These are phyloP conservation scores for Noctua comes DNA, from an alignment of 2,888 invertebrate genomes.

Conservation along the genomic window DNA sequence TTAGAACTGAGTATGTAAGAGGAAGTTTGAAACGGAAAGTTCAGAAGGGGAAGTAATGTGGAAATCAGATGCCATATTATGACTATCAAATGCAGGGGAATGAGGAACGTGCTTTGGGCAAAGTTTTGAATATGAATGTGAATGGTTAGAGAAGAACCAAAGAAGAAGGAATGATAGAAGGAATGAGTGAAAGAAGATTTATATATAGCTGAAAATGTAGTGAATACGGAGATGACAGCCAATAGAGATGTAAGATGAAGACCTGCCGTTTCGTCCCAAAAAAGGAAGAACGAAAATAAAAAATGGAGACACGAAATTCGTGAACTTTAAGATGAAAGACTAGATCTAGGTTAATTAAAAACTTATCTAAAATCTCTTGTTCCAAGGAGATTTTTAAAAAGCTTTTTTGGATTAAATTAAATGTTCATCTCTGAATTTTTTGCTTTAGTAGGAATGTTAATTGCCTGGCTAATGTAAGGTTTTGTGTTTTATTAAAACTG, in stretches of 20 bases:
- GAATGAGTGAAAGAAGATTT: not conserved
- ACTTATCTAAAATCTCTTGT: slow-evolving; percentile 34
- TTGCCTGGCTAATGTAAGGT: not conserved
- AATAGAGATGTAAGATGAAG: not conserved
- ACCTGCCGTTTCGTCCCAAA: not conserved
- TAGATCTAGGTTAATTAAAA: slow-evolving; percentile 49
- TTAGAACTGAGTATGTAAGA: not conserved
- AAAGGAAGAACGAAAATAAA: not conserved
- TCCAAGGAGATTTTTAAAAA: not conserved
- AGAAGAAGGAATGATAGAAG: not conserved
- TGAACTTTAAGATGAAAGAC: slow-evolving; percentile 4
- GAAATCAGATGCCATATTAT: not conserved
- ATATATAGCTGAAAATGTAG: not conserved
- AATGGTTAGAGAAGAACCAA: not conserved
- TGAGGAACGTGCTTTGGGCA: too few relatives aligned
- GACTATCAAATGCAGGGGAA: not conserved
- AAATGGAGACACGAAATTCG: not conserved
- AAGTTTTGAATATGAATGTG: not conserved
- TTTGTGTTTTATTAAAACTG: not conserved
- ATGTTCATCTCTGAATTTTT: slow-evolving; percentile 1
- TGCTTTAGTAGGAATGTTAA: slow-evolving; percentile 1
- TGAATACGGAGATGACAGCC: not conserved
- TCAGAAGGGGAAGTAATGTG: not conserved
- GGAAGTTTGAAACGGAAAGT: not conserved
- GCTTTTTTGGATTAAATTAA: not conserved